A percentile compares a stretch with the other conserved stretches of the same genome.
Evolutionary conservation across 2,113 vertebrate genomes (phyloP).

Genomic region (Gymnobelideus leadbeateri): DNA sequence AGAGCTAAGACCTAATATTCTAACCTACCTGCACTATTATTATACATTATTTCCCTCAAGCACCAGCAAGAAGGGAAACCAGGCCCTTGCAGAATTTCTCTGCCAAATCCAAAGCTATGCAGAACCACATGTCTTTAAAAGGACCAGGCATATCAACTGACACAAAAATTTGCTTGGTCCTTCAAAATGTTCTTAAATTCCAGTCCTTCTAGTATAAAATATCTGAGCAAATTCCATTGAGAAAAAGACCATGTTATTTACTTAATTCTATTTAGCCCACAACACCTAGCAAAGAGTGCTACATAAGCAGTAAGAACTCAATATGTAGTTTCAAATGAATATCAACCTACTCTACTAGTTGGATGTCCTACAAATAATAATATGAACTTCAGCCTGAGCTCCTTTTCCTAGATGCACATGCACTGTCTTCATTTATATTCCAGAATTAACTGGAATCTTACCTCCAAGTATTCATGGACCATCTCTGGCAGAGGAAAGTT

Average conservation of each 20-base stretch:
- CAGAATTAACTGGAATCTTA: conserved; percentile 17
- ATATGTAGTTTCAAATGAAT: conserved; percentile 34
- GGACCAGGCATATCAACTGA: neutral
- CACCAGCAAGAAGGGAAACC: conserved; percentile 22
- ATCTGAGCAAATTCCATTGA: conserved; percentile 48
- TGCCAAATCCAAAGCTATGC: conserved; percentile 27
- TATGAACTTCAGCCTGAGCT: neutral
- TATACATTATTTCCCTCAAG: conserved; percentile 17
- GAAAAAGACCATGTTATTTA: conserved; percentile 26
- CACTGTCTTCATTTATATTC: neutral
- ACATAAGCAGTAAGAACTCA: conserved; percentile 43
- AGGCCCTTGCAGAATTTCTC: neutral
- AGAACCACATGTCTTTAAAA: conserved; percentile 39
- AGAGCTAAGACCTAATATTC: conserved; percentile 46
- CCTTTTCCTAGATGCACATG: neutral
- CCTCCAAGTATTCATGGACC: conserved; percentile 44
- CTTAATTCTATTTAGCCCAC: conserved; percentile 1
- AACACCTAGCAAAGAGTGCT: conserved; percentile 6
- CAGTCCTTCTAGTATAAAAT: conserved; percentile 20
- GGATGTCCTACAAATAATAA: conserved; percentile 49
- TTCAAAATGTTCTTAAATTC: neutral
- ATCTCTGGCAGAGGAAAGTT: conserved; percentile 19
- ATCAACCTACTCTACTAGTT: conserved; percentile 33
- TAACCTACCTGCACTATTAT: conserved; percentile 37
- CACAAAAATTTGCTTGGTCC: neutral